Percentiles rank a stretch among this genome's conserved stretches.
phyloP scores from a whole-genome alignment of 2,797 vertebrate genomes.

The Poeciliopsis turneri region DNA sequence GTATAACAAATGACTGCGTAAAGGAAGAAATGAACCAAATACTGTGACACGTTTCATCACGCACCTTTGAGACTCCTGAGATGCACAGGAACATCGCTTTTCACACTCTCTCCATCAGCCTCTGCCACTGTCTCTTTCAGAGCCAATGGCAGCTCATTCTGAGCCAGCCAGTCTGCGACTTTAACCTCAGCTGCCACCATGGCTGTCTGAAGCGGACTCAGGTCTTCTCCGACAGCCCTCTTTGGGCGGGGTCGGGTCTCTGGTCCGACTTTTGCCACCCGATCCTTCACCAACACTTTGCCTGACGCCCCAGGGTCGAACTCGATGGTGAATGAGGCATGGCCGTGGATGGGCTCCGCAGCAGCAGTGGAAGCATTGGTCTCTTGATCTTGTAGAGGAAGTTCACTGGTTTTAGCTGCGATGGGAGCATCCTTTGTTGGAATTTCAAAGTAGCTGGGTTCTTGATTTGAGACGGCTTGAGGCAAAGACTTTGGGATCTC shows the following conservation, averaged over 20 bases:
- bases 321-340: constrained; percentile 96
- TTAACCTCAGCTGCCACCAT: constrained; percentile 97
- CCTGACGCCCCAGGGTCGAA: constrained; percentile 89
- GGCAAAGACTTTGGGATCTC: constrained; percentile 76
- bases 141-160: constrained; percentile 93
- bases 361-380: constrained; percentile 68
- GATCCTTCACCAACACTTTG: constrained; percentile 91
- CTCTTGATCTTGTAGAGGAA: constrained; percentile 84
- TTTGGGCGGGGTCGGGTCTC: constrained; percentile 90
- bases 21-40: not conserved
- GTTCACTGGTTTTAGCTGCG: constrained; percentile 80
- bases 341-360: constrained; percentile 77
- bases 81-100: constrained; percentile 94
- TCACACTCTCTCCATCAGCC: constrained; percentile 94
- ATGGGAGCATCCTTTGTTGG: constrained; percentile 87
- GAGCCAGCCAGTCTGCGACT: constrained; percentile 96
- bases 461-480: constrained; percentile 84
- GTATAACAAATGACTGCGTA: not conserved
- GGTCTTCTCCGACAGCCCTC: constrained; percentile 85
- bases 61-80: constrained; percentile 93
- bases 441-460: constrained; percentile 97
- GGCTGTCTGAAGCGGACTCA: constrained; percentile 91
- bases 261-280: constrained; percentile 85
- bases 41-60: constrained; percentile 2
- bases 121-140: constrained; percentile 87